These are phyloP conservation scores for Beris morrisii DNA, from an alignment of 2,888 invertebrate species.

Conservation along the genomic window DNA sequence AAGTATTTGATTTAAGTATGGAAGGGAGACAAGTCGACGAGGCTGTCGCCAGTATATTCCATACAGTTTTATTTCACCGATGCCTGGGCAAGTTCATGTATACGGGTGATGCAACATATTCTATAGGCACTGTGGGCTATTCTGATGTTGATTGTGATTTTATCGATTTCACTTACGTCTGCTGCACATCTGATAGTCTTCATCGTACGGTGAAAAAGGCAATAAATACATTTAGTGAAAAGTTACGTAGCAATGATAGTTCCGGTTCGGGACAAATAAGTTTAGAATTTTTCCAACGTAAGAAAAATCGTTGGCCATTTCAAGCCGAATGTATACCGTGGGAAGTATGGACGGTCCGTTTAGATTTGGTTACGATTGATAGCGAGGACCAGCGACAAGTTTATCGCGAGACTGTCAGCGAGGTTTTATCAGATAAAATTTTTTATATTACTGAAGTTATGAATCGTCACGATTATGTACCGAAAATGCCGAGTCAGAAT, in stretches of 20 bases:
- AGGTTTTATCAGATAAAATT: conserved; percentile 88
- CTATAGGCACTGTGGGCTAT: conserved; percentile 93
- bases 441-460: conserved; percentile 93
- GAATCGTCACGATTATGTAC: conserved; percentile 94
- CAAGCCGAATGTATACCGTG: conserved; percentile 92
- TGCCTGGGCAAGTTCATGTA: conserved; percentile 92
- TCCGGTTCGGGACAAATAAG: conserved; percentile 83
- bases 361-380: conserved; percentile 83
- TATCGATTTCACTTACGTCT: conserved; percentile 96
- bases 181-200: conserved; percentile 82
- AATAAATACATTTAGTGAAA: conserved; percentile 77
- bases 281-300: conserved; percentile 92
- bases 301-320: conserved; percentile 87
- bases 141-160: conserved; percentile 98
- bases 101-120: conserved; percentile 91
- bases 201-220: conserved; percentile 73
- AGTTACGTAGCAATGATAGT: conserved; percentile 71
- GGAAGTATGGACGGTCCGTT: conserved; percentile 97
- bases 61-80: conserved; percentile 88
- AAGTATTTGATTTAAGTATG: conserved; percentile 79
- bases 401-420: conserved; percentile 85
- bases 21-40: conserved; percentile 92
- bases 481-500: conserved; percentile 90
- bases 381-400: conserved; percentile 86
- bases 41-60: conserved; percentile 87